phyloP scores from a whole-genome alignment of 2,888 invertebrate species.

The Calliphora vomitoria region DNA sequence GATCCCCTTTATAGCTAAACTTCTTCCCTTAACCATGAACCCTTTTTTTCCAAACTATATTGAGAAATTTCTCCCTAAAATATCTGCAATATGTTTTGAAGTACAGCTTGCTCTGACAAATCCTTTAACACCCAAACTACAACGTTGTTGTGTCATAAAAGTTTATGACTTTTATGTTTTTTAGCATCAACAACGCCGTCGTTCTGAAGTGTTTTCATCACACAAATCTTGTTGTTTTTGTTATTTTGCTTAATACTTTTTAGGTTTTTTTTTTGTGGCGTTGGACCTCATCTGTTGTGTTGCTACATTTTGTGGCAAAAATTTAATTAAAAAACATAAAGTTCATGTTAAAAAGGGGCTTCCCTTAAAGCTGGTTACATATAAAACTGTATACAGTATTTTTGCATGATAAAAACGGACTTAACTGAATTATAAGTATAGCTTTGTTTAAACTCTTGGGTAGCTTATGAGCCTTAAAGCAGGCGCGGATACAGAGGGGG shows the following conservation, averaged over 20 bases:
- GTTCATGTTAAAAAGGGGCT: neutral
- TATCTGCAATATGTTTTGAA: neutral
- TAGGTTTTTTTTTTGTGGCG: neutral
- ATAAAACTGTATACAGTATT: no score
- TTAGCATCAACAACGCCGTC: conserved; percentile 21
- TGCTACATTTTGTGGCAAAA: conserved; percentile 74
- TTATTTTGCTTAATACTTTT: conserved; percentile 30
- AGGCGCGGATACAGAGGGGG: no score
- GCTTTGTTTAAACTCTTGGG: no score
- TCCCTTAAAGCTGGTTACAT: neutral
- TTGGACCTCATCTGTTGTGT: conserved; percentile 74
- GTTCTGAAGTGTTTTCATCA: conserved; percentile 61
- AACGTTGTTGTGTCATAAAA: conserved; percentile 59
- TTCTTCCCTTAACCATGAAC: neutral
- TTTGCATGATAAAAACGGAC: neutral
- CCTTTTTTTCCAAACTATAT: neutral
- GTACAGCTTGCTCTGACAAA: conserved; percentile 13
- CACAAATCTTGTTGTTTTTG: conserved; percentile 34
- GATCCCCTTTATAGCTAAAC: neutral
- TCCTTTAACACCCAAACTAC: conserved; percentile 46
- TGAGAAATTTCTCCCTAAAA: neutral
- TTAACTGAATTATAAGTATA: neutral
- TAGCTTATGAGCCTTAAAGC: no score
- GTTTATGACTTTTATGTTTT: conserved; percentile 65
- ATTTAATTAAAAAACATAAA: conserved; percentile 75